phyloP scores from a whole-genome alignment of 2,888 invertebrate species.

The Reticulitermes lucifugus region DNA sequence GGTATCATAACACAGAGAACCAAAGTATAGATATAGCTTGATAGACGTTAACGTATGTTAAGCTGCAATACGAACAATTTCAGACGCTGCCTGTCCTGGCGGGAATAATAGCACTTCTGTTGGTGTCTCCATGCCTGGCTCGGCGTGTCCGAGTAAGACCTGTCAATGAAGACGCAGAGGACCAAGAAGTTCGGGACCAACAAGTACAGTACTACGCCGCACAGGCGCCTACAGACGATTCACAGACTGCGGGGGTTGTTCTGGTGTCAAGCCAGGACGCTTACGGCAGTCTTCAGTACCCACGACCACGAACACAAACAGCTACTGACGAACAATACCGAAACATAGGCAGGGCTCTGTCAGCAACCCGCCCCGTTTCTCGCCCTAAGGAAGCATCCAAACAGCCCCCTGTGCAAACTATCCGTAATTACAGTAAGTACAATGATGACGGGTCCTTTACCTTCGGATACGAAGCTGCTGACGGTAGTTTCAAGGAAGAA shows the following conservation, averaged over 20 bases:
- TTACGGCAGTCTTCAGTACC: constrained; percentile 64
- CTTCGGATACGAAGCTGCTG: constrained; percentile 86
- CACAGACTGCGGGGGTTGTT: constrained; percentile 59
- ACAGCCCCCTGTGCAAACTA: constrained; percentile 83
- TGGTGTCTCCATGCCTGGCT: constrained; percentile 4
- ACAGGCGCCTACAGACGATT: constrained; percentile 60
- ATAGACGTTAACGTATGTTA: too few species aligned
- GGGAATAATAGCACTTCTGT: constrained; percentile 20
- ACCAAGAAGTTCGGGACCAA: constrained; percentile 59
- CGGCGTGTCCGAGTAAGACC: constrained; percentile 24
- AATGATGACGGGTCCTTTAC: constrained; percentile 89
- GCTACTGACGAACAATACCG: constrained; percentile 42
- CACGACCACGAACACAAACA: constrained; percentile 59
- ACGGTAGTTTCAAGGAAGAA: constrained; percentile 89
- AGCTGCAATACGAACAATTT: neutral
- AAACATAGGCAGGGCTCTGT: constrained; percentile 57
- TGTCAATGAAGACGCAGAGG: constrained; percentile 16
- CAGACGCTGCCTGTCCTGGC: constrained; percentile 38
- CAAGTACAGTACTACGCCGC: constrained; percentile 63
- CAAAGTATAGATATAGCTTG: too few species aligned
- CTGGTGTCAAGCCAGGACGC: constrained; percentile 62
- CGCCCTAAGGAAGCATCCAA: constrained; percentile 71
- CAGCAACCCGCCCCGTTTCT: constrained; percentile 60
- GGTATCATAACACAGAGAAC: too few species aligned
- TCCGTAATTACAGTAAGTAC: constrained; percentile 84